Base-by-base conservation (phyloP, 2,888 invertebrate species). In the Deroplatys truncata region DNA sequence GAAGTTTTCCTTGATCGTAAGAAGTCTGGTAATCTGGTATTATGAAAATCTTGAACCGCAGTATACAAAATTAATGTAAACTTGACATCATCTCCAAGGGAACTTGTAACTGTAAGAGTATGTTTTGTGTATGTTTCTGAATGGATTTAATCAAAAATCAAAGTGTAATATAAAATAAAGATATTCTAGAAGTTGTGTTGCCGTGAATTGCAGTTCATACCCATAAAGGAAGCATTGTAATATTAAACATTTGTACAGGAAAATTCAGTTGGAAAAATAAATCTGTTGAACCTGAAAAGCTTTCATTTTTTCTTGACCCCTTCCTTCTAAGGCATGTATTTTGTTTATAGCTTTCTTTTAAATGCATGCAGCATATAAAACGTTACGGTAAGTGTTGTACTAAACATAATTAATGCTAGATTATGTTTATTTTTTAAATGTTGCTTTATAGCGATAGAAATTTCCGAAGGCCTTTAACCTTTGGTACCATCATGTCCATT, bases 261-360 rank as follows among this genome's bases (percentile, higher is more conserved):
- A 84, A 88, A 56, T 56, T 31, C 84, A 88, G 88, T 88, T 88
- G 88, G 56, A 28, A 88, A 72, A 88, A 88, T 88, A 88, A 88
- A 88, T 88, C 88, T 88, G 88, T 88, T 88, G 84, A 88, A 84
- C 72, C 84, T 83, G 84, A 84, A 31, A 25, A 2, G 10, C 9
- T 10, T 49, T 85, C 8, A 4, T 56, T 20, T 8, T n/a, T 29
- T 84, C 13, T 5, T 28, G 2, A 16, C 1, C 0, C 3, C 20
- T 20, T 1, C 16, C 56, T 72, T 72, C 7, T 72, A 20, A 56
- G 0, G 56, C 56, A 15, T 56, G 20, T 56, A 3, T 16, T 56
- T 13, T 56, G 16, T 8, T 8, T 4, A 35, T 35, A 35, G 7
- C 35, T 35, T 8, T 8, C 7, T 56, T 56, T 56, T 56, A 56